Evolutionary conservation across 2,113 vertebrate genomes (phyloP).

Genomic region (Dipodomys spectabilis): DNA sequence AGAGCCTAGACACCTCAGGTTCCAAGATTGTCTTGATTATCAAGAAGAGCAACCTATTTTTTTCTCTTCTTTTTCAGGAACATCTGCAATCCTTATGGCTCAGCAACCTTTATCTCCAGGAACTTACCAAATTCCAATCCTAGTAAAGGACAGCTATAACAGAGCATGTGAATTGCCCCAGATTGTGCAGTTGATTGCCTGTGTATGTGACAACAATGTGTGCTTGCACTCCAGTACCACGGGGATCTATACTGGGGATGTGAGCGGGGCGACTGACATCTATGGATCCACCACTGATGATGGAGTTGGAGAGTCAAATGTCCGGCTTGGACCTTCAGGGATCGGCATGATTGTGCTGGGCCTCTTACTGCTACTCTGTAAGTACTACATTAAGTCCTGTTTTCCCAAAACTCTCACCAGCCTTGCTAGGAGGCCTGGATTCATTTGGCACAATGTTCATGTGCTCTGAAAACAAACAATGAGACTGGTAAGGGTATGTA

Average conservation of each 20-base stretch:
- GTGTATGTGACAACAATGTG: constrained; percentile 47
- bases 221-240: constrained; percentile 58
- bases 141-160: constrained; percentile 73
- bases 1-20: neutral
- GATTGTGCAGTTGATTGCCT: constrained; percentile 41
- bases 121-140: constrained; percentile 64
- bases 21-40: neutral
- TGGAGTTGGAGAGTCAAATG: constrained; percentile 51
- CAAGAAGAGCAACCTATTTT: neutral
- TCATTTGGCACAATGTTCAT: neutral
- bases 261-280: neutral
- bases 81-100: constrained; percentile 62
- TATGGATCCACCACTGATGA: constrained; percentile 38
- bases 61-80: constrained; percentile 62
- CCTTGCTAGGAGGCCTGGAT: neutral
- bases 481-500: neutral
- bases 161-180: constrained; percentile 67
- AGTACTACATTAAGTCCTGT: constrained; percentile 31
- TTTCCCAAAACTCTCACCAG: neutral
- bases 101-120: neutral
- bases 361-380: constrained; percentile 71
- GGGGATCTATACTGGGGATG: neutral
- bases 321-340: constrained; percentile 61
- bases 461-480: neutral
- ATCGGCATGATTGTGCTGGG: constrained; percentile 70